Evolutionary conservation across 2,797 vertebrate species (phyloP).

Genomic region (Leptoclinus maculatus): DNA sequence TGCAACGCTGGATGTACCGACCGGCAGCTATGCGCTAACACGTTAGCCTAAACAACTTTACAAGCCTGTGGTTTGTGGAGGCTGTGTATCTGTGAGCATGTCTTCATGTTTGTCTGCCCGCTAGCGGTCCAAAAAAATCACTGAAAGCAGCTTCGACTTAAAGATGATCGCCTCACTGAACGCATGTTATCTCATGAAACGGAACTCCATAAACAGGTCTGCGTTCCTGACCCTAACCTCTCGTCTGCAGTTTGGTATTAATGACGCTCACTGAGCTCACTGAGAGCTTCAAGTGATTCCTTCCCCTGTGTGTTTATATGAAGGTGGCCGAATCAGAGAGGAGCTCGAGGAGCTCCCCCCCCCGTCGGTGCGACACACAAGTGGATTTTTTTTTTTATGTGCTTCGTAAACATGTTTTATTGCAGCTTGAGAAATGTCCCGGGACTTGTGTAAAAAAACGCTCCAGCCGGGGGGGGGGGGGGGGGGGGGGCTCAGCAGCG

Average conservation of each 20-base stretch:
- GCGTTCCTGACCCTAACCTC: constrained; percentile 15
- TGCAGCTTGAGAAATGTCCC: constrained; percentile 36
- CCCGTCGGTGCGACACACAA: constrained; percentile 44
- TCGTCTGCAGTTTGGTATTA: constrained; percentile 52
- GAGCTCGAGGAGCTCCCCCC: constrained; percentile 30
- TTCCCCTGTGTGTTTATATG: constrained; percentile 58
- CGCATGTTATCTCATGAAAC: background rate
- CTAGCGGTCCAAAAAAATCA: background rate
- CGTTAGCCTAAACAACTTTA: background rate
- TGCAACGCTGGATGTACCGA: no score
- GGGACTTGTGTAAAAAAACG: constrained; percentile 35
- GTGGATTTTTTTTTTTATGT: constrained; percentile 60
- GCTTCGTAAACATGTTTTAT: constrained; percentile 63
- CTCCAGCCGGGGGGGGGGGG: background rate
- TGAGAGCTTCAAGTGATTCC: constrained; percentile 70
- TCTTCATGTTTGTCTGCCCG: background rate
- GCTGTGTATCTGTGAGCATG: background rate
- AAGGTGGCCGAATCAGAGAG: constrained; percentile 35
- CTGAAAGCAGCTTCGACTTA: background rate
- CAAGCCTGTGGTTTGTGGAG: background rate
- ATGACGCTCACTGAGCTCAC: constrained; percentile 41
- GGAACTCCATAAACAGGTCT: background rate
- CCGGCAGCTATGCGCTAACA: no score
- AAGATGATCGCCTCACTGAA: background rate
- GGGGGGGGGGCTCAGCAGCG: constrained; percentile 4